These are phyloP conservation scores for Salarias fasciatus DNA, from an alignment of 2,797 vertebrate genomes.

Conservation along the genomic window DNA sequence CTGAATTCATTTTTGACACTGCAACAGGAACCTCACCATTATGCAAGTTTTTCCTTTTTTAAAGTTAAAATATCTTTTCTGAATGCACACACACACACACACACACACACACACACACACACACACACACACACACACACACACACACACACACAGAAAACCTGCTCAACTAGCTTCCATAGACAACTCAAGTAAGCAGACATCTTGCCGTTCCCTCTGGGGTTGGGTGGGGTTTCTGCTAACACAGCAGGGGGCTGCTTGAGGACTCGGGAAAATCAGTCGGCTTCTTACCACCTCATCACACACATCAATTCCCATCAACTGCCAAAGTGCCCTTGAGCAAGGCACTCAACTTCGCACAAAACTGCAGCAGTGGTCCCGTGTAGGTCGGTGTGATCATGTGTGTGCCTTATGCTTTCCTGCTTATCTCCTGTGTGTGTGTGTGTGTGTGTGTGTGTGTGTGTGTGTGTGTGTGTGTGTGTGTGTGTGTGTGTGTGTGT, in stretches of 20 bases:
- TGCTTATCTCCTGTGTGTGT: conserved; percentile 2
- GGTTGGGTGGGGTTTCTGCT: conserved; percentile 26
- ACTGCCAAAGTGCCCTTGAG: conserved; percentile 44
- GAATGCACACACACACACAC: background rate
- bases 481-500: too few relatives aligned
- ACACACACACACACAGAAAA: conserved; percentile 6
- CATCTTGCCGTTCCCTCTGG: conserved; percentile 33
- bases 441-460: too few relatives aligned
- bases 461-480: too few relatives aligned
- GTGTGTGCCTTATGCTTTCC: conserved; percentile 29
- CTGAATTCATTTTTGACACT: too few relatives aligned
- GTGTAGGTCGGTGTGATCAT: conserved; percentile 27
- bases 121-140: conserved; percentile 2
- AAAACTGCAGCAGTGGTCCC: conserved; percentile 31
- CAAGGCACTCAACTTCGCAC: conserved; percentile 42
- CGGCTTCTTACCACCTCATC: conserved; percentile 40
- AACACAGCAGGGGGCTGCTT: conserved; percentile 31
- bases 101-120: background rate
- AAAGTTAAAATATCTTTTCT: too few relatives aligned
- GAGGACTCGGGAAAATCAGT: conserved; percentile 35
- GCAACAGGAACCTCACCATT: too few relatives aligned
- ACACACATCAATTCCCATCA: conserved; percentile 44
- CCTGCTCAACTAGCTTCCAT: background rate
- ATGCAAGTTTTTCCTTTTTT: too few relatives aligned
- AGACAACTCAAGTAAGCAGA: conserved; percentile 22